Conservation (phyloP, 1,140 invertebrate genomes). For the Thaumetopoea pityocampa region DNA sequence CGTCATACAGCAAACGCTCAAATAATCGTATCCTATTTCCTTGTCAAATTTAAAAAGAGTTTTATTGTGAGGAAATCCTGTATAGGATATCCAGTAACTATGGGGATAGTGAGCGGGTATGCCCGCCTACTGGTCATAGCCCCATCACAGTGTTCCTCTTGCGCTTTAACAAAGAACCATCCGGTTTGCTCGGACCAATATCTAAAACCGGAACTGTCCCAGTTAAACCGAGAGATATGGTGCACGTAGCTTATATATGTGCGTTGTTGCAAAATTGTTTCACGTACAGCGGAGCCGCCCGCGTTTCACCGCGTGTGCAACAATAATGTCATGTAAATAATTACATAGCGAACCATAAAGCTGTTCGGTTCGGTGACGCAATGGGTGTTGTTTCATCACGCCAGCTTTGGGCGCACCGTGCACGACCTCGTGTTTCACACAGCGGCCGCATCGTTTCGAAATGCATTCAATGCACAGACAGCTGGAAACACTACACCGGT, state of each 20-base stretch:
- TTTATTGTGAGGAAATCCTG: too few relatives aligned
- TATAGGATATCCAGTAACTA: too few relatives aligned
- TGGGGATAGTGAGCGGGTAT: too few relatives aligned
- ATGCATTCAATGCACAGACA: constrained; percentile 73
- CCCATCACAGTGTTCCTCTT: too few relatives aligned
- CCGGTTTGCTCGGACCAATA: too few relatives aligned
- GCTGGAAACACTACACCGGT: constrained; percentile 53
- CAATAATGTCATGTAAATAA: constrained; percentile 63
- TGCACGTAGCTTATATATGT: constrained; percentile 30
- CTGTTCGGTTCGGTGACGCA: constrained; percentile 57
- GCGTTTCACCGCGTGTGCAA: constrained; percentile 33
- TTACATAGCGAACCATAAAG: constrained; percentile 62
- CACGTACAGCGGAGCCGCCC: constrained; percentile 8
- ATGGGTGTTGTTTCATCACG: constrained; percentile 69
- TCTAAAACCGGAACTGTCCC: too few relatives aligned
- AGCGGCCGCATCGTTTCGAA: constrained; percentile 67
- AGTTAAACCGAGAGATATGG: too few relatives aligned
- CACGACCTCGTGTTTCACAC: constrained; percentile 65
- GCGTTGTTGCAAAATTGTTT: constrained; percentile 38
- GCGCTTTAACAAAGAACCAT: too few relatives aligned
- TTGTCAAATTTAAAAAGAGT: too few relatives aligned
- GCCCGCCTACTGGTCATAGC: too few relatives aligned
- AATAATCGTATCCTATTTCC: too few relatives aligned
- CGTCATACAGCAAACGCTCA: too few relatives aligned
- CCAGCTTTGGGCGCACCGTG: constrained; percentile 56